These are phyloP conservation scores for Heterodera filipjevi DNA, from an alignment of 2,888 invertebrate genomes.

Conservation along the genomic window DNA sequence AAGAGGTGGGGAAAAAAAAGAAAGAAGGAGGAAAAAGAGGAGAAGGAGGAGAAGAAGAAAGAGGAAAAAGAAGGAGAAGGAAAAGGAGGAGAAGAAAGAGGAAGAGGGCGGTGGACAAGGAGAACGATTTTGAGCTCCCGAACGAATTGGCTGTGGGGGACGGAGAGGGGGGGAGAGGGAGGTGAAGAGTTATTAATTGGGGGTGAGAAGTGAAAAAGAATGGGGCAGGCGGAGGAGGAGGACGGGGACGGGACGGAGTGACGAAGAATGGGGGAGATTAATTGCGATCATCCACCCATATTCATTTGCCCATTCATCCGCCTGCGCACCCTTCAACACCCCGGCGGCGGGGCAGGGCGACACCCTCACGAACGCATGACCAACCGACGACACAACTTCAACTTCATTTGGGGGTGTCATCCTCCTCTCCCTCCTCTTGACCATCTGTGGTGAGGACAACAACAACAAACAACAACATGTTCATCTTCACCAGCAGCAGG, in stretches of 20 bases:
- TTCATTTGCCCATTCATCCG: constrained; percentile 16
- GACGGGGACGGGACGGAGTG: not conserved
- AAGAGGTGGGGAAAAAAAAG: not conserved
- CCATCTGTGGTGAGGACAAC: constrained; percentile 2
- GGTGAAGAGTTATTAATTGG: constrained; percentile 9
- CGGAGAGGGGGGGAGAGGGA: not conserved
- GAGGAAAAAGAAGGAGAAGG: not conserved
- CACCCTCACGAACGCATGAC: not conserved
- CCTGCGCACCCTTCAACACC: not conserved
- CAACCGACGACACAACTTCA: not conserved
- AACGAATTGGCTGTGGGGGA: too few species aligned
- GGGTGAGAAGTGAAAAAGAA: not conserved
- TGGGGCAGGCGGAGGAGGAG: not conserved
- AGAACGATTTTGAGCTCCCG: not conserved
- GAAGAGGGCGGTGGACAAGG: too few species aligned
- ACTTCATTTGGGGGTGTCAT: not conserved
- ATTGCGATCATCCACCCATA: constrained; percentile 17
- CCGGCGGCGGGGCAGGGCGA: too few species aligned
- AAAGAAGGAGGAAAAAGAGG: not conserved
- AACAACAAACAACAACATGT: not conserved
- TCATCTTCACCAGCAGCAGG: not conserved
- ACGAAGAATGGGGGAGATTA: not conserved
- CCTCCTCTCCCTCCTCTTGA: not conserved
- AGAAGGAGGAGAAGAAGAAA: not conserved
- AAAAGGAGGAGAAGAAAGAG: not conserved